Evolutionary conservation across 2,113 vertebrate genomes (phyloP).

Genomic region (Todiramphus saurophagus): DNA sequence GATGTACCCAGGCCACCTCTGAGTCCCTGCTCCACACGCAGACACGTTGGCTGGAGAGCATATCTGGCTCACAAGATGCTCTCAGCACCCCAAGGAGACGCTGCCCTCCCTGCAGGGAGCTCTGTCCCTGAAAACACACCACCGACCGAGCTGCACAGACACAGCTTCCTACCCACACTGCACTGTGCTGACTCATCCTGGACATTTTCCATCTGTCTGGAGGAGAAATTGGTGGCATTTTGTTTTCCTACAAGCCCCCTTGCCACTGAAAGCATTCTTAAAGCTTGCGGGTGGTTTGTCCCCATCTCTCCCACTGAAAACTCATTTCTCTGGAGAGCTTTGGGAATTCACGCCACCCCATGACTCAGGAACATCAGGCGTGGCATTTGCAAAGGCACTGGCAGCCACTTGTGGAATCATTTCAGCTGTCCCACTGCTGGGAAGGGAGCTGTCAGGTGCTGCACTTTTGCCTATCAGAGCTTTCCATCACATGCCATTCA

Average conservation of each 20-base stretch:
- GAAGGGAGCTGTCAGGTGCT: not conserved
- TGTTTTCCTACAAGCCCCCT: not conserved
- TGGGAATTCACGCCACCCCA: fast-evolving
- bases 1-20: not conserved
- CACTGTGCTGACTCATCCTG: slow-evolving; percentile 39
- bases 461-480: not conserved
- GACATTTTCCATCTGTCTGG: not conserved
- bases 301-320: not conserved
- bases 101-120: not conserved
- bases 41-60: not conserved
- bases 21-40: not conserved
- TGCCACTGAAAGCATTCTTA: not conserved
- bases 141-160: fast-evolving
- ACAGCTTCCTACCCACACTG: not conserved
- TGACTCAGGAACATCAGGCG: not conserved
- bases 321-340: not conserved
- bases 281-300: not conserved
- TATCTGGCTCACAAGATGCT: not conserved
- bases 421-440: not conserved
- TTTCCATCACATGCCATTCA: not conserved
- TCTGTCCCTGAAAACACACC: not conserved
- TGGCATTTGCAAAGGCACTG: not conserved
- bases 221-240: not conserved
- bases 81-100: not conserved
- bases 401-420: not conserved